Percentiles rank a stretch among this genome's conserved stretches.
These are phyloP conservation scores for Cheilinus undulatus DNA, from an alignment of 2,113 vertebrate genomes.

Conservation along the genomic window DNA sequence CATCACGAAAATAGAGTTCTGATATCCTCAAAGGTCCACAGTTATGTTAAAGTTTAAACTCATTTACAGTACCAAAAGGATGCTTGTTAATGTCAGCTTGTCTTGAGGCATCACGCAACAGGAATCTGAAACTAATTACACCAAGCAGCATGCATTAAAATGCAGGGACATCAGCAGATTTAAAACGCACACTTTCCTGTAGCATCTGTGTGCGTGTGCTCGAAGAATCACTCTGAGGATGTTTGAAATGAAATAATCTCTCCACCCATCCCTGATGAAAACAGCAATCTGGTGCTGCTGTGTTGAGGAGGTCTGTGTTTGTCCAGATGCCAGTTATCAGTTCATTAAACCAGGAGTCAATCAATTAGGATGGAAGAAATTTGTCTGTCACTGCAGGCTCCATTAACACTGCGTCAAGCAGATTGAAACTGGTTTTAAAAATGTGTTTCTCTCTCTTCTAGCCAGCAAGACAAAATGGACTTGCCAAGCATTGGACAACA, in stretches of 20 bases:
- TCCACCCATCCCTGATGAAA: constrained; percentile 60
- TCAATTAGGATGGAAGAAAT: constrained; percentile 62
- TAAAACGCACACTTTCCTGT: constrained; percentile 10
- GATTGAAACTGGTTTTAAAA: constrained; percentile 68
- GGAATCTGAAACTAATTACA: constrained; percentile 55
- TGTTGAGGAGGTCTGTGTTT: constrained; percentile 57
- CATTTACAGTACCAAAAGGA: constrained; percentile 44
- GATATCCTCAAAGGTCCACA: constrained; percentile 15
- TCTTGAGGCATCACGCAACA: constrained; percentile 23
- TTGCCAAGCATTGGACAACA: constrained; percentile 1
- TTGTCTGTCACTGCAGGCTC: constrained; percentile 55
- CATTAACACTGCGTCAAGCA: constrained; percentile 66
- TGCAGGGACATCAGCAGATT: constrained; percentile 49
- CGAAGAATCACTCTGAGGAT: constrained; percentile 37
- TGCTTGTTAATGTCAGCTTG: constrained; percentile 53
- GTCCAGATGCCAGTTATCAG: constrained; percentile 68
- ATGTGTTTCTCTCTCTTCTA: constrained; percentile 43
- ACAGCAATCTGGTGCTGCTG: constrained; percentile 68
- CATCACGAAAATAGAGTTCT: constrained; percentile 10
- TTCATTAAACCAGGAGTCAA: constrained; percentile 70
- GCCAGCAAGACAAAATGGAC: constrained; percentile 14
- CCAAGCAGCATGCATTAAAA: constrained; percentile 52
- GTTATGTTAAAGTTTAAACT: constrained; percentile 36
- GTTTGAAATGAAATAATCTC: constrained; percentile 73
- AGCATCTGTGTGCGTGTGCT: not conserved